Percentiles rank a stretch among this genome's conserved stretches.
phyloP scores from a whole-genome alignment of 2,888 invertebrate genomes.

The Metopia argyrocephala region DNA sequence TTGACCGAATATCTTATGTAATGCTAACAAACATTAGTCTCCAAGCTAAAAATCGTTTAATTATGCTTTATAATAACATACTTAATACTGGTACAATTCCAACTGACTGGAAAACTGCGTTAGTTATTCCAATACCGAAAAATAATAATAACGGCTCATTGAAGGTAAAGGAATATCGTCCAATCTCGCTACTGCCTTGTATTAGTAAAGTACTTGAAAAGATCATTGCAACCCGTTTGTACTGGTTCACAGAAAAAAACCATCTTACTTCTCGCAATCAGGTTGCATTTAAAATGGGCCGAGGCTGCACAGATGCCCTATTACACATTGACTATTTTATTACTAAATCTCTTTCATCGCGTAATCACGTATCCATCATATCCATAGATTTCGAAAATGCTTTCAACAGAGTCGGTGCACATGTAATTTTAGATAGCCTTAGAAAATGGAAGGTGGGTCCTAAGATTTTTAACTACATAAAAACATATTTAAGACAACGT shows the following conservation, averaged over 20 bases:
- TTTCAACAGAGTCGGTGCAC: conserved; percentile 54
- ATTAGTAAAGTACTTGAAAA: neutral
- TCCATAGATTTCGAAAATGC: conserved; percentile 52
- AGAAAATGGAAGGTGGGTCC: no score
- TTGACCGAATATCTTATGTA: no score
- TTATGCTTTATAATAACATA: no score
- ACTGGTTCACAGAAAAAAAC: neutral
- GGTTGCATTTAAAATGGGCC: neutral
- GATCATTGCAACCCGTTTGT: no score
- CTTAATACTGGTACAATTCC: neutral
- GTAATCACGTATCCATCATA: conserved; percentile 24
- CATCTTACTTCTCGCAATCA: neutral
- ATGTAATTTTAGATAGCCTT: conserved; percentile 27
- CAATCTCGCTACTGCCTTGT: no score
- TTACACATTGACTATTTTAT: no score
- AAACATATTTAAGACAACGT: no score
- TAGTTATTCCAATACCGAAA: conserved; percentile 21
- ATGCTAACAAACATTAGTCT: no score
- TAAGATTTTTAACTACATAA: no score
- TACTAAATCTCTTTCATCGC: conserved; percentile 2
- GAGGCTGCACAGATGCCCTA: neutral
- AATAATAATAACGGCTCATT: neutral
- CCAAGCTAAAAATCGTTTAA: no score
- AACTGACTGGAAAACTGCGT: neutral
- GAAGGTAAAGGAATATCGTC: no score